These are phyloP conservation scores for Poecilobothrus nobilitatus DNA, from an alignment of 2,888 invertebrate genomes.

Conservation along the genomic window DNA sequence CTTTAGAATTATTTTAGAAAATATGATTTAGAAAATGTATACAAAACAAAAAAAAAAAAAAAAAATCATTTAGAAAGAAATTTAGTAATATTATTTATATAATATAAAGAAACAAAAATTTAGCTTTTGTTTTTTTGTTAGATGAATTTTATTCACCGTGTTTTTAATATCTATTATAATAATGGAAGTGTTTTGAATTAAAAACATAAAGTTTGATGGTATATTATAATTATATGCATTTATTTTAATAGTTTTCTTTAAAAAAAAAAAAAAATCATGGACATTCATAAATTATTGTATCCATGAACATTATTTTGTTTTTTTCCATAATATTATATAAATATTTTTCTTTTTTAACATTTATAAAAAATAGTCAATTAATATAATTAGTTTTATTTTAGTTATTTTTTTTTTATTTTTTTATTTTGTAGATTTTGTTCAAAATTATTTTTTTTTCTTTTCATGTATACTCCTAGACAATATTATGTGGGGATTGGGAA, in stretches of 20 bases:
- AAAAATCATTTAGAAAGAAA: not conserved
- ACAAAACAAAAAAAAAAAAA: too few species aligned
- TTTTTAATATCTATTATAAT: too few species aligned
- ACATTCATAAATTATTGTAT: not conserved
- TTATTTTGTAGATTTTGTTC: conserved; percentile 1
- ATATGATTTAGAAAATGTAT: too few species aligned
- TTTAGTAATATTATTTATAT: not conserved
- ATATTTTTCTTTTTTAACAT: not conserved
- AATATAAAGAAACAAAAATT: too few species aligned
- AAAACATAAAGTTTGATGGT: too few species aligned
- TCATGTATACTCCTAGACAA: conserved; percentile 65
- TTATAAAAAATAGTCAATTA: not conserved
- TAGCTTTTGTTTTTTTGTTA: conserved; percentile 13
- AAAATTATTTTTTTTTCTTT: conserved; percentile 23
- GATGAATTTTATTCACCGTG: conserved; percentile 21
- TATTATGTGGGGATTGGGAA: conserved; percentile 98
- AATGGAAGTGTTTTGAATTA: conserved; percentile 11
- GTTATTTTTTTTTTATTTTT: not conserved
- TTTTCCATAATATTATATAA: not conserved
- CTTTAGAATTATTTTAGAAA: too few species aligned
- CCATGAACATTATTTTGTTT: not conserved
- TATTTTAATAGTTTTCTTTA: not conserved
- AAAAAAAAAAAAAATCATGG: not conserved
- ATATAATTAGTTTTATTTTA: too few species aligned
- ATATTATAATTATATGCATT: too few species aligned